phyloP scores from a whole-genome alignment of 2,113 vertebrate species.

The Ginglymostoma cirratum region DNA sequence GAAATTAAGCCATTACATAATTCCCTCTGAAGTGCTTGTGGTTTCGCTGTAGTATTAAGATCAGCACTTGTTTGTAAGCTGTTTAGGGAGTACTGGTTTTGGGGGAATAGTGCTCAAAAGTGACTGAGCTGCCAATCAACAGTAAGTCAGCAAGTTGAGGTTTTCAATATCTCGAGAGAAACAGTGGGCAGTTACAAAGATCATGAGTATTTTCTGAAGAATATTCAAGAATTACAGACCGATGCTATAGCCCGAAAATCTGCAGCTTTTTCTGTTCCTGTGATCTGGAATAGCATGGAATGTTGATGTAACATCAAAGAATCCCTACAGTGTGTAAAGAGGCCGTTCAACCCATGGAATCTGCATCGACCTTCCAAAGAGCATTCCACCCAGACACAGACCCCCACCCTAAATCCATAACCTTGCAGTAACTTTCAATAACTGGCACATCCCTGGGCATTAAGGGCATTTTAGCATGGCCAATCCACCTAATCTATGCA shows the following conservation, averaged over 20 bases:
- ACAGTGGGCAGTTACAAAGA: not conserved
- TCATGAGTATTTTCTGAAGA: not conserved
- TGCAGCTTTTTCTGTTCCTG: not conserved
- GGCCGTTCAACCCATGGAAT: too few species aligned
- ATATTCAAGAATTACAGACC: not conserved
- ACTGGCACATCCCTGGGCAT: too few species aligned
- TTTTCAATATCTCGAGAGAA: not conserved
- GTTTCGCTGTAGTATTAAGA: not conserved
- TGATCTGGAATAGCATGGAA: too few species aligned
- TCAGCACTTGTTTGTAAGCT: not conserved
- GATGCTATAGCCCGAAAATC: not conserved
- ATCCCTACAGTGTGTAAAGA: too few species aligned
- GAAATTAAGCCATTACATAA: not conserved
- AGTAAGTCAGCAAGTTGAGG: not conserved
- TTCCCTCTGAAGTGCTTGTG: not conserved
- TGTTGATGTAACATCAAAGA: too few species aligned
- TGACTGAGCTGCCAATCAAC: not conserved
- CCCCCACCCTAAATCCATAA: too few species aligned
- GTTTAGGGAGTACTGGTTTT: not conserved
- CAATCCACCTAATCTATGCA: too few species aligned
- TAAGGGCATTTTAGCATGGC: too few species aligned
- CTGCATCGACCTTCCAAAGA: too few species aligned
- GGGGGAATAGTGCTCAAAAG: not conserved
- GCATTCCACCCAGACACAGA: too few species aligned
- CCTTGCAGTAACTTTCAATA: too few species aligned